phyloP scores from a whole-genome alignment of 2,113 vertebrate species.

The Corapipo altera region DNA sequence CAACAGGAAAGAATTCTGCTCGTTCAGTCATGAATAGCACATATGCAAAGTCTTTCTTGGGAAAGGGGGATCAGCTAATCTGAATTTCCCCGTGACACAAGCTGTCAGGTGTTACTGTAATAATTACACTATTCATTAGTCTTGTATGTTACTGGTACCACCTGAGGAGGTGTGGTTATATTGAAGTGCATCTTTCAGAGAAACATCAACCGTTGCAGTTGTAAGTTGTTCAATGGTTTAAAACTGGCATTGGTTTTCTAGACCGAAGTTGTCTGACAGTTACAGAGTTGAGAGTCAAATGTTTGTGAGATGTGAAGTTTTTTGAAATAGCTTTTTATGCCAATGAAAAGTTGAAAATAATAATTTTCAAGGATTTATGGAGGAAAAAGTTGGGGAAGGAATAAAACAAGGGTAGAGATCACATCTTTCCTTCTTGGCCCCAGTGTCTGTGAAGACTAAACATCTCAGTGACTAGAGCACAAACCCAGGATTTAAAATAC shows the following conservation, averaged over 20 bases:
- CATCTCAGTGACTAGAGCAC: background rate
- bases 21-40: background rate
- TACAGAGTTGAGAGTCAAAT: background rate
- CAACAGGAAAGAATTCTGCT: background rate
- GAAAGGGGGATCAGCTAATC: background rate
- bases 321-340: background rate
- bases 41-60: background rate
- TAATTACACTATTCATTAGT: background rate
- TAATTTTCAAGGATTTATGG: background rate
- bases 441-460: background rate
- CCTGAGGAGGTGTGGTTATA: accelerated
- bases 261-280: background rate
- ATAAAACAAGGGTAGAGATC: background rate
- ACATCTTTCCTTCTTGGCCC: background rate
- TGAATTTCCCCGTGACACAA: background rate
- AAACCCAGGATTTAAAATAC: background rate
- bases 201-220: background rate
- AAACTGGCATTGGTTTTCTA: background rate
- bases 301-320: background rate
- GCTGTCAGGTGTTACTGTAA: background rate
- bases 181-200: background rate
- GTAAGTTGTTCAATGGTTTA: background rate
- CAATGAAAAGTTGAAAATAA: background rate
- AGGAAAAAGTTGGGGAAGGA: background rate
- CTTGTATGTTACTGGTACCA: background rate